Evolutionary conservation across 1,140 invertebrate species (phyloP).

Genomic region (Nephila pilipes): DNA sequence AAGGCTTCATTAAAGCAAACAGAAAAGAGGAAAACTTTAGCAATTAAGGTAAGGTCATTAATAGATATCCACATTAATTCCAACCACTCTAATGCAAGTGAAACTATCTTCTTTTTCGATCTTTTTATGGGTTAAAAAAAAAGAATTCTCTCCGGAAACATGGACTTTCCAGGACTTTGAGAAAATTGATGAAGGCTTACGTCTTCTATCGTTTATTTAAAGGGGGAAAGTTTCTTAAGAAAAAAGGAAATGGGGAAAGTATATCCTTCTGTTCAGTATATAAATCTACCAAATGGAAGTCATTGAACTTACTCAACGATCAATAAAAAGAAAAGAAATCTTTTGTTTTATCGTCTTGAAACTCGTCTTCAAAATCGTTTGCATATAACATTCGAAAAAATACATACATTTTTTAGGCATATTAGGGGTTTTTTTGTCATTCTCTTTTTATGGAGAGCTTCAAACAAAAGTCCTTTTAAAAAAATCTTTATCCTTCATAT

Average conservation of each 20-base stretch:
- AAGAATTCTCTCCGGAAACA: background rate
- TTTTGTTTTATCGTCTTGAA: too few relatives aligned
- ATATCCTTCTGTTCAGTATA: background rate
- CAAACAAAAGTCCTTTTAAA: too few relatives aligned
- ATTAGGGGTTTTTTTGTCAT: too few relatives aligned
- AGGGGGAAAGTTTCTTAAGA: background rate
- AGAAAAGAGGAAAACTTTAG: background rate
- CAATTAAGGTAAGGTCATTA: slow-evolving; percentile 16
- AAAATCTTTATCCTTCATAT: too few relatives aligned
- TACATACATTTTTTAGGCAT: too few relatives aligned
- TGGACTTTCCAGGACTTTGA: background rate
- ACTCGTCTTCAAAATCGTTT: too few relatives aligned
- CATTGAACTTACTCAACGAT: background rate
- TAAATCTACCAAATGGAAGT: background rate
- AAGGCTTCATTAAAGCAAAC: background rate
- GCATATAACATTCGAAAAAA: too few relatives aligned
- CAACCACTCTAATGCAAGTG: background rate
- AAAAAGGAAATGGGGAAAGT: background rate
- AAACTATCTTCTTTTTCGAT: background rate
- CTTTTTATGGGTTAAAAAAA: background rate
- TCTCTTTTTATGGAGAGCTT: too few relatives aligned
- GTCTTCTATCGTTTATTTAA: background rate
- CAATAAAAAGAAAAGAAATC: too few relatives aligned
- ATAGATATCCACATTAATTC: background rate
- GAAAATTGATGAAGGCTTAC: slow-evolving; percentile 1